Percentiles rank a stretch among this genome's conserved stretches.
Evolutionary conservation across 2,888 invertebrate species (phyloP).

Genomic region (Ditula angustiorana): DNA sequence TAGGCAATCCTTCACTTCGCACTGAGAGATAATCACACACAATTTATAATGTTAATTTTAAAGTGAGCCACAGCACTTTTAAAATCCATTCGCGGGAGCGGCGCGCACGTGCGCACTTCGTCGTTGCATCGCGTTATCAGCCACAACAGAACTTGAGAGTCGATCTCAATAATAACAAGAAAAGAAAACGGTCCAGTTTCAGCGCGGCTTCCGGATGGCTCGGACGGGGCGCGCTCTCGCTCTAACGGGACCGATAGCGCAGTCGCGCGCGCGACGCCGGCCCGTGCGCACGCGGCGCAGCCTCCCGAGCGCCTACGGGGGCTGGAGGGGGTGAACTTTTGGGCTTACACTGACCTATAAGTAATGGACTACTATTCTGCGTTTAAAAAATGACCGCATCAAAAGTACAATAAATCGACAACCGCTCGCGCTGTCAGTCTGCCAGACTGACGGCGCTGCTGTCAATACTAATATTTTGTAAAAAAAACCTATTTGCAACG

Average conservation of each 20-base stretch:
- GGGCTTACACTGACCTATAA: too few relatives aligned
- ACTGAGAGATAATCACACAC: conserved; percentile 21
- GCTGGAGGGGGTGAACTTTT: too few relatives aligned
- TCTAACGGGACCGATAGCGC: conserved; percentile 82
- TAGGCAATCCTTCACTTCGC: conserved; percentile 35
- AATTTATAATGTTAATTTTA: not conserved
- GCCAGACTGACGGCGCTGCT: too few relatives aligned
- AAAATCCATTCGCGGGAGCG: conserved; percentile 52
- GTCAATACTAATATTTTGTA: too few relatives aligned
- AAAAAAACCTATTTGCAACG: too few relatives aligned
- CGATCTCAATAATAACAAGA: conserved; percentile 86
- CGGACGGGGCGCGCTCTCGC: conserved; percentile 76
- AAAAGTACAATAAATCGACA: too few relatives aligned
- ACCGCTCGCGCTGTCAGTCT: too few relatives aligned
- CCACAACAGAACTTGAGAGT: conserved; percentile 84
- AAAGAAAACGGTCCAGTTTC: conserved; percentile 86
- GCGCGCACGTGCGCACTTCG: conserved; percentile 77
- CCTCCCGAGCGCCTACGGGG: too few relatives aligned
- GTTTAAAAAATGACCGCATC: too few relatives aligned
- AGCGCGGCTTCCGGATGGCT: conserved; percentile 85
- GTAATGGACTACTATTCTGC: too few relatives aligned
- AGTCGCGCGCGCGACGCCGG: conserved; percentile 79
- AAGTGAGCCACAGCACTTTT: conserved; percentile 16
- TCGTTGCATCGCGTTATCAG: conserved; percentile 84
- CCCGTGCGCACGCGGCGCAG: conserved; percentile 54